A percentile compares a stretch with the other conserved stretches of the same genome.
Evolutionary conservation across 2,797 vertebrate genomes (phyloP).

Genomic region (Oreochromis mossambicus): DNA sequence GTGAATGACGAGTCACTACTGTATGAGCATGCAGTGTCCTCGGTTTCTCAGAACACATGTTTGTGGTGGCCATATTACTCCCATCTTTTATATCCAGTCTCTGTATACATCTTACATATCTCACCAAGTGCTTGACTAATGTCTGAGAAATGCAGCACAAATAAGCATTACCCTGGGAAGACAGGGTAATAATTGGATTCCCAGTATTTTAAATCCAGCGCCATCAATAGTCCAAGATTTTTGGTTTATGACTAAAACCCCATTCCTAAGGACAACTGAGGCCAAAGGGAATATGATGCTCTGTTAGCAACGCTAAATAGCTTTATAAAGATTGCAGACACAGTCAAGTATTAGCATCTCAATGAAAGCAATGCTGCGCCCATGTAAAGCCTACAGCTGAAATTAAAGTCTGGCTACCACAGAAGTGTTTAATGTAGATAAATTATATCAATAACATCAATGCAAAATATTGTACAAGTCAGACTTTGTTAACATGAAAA

Average conservation of each 20-base stretch:
- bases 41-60: not conserved
- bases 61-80: not conserved
- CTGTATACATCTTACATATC: not conserved
- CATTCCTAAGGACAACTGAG: not conserved
- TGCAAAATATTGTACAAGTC: not conserved
- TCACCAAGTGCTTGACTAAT: not conserved
- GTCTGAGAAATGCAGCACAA: not conserved
- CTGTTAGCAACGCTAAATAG: not conserved
- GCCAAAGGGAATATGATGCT: not conserved
- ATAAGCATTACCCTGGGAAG: not conserved
- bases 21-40: not conserved
- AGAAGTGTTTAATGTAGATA: not conserved
- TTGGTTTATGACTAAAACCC: not conserved
- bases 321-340: not conserved
- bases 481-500: not conserved
- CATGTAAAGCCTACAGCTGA: not conserved
- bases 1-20: not conserved
- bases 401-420: not conserved
- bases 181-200: not conserved
- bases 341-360: not conserved
- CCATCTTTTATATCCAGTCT: not conserved
- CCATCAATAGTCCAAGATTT: not conserved
- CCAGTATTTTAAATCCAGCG: not conserved
- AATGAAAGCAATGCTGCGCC: not conserved
- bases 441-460: not conserved